Conservation (phyloP, 2,797 vertebrate species). For the Silurus lanzhouensis region DNA sequence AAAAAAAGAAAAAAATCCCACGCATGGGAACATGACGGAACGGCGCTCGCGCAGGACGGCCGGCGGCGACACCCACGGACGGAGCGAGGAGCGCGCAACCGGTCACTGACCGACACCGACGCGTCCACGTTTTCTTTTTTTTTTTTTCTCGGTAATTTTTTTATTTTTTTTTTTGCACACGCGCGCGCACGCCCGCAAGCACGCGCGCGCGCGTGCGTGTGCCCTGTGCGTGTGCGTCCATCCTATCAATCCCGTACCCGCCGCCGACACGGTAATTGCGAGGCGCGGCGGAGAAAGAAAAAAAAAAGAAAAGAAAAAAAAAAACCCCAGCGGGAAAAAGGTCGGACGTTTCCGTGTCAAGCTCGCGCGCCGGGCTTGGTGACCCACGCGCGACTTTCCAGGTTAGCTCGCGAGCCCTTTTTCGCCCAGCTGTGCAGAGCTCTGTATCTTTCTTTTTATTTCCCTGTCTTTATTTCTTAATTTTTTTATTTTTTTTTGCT, state of each 20-base stretch:
- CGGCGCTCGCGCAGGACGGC: slow-evolving; percentile 70
- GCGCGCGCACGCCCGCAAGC: slow-evolving; percentile 66
- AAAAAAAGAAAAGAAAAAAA: too few species aligned
- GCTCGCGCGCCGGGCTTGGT: slow-evolving; percentile 70
- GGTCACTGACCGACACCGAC: slow-evolving; percentile 59
- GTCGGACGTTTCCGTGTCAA: slow-evolving; percentile 72
- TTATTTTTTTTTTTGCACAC: slow-evolving; percentile 33
- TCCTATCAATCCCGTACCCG: neutral
- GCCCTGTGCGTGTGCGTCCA: slow-evolving; percentile 39
- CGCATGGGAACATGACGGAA: slow-evolving; percentile 71
- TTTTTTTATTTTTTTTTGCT: neutral
- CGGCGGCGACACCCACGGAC: slow-evolving; percentile 65
- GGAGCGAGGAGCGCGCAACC: slow-evolving; percentile 66
- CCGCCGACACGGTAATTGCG: slow-evolving; percentile 27
- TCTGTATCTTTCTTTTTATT: slow-evolving; percentile 40
- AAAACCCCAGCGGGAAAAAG: slow-evolving; percentile 46
- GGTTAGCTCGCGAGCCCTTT: slow-evolving; percentile 65
- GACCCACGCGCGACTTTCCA: slow-evolving; percentile 78
- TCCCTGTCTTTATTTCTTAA: slow-evolving; percentile 34
- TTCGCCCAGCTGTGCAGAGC: neutral
- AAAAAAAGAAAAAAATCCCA: neutral
- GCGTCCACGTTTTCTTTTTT: slow-evolving; percentile 39
- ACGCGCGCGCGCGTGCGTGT: neutral
- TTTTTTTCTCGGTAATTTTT: neutral
- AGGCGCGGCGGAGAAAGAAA: neutral